Conservation (phyloP, 1,140 invertebrate genomes). For the Drosophila bocki region DNA sequence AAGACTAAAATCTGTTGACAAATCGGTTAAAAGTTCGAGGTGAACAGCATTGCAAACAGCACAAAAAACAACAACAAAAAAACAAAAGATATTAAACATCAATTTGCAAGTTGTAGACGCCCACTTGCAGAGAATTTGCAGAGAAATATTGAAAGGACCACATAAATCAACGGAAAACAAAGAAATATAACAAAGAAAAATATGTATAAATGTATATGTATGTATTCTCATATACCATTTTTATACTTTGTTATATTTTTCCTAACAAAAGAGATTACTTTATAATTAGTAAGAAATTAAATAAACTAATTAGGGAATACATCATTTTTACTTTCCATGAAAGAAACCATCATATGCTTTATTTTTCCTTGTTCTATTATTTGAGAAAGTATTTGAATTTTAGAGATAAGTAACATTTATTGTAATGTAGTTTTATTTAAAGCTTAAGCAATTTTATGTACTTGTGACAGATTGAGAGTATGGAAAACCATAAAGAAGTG, state of each 20-base stretch:
- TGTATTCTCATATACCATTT: background rate
- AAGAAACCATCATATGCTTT: too few relatives aligned
- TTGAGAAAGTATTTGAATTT: too few relatives aligned
- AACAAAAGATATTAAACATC: background rate
- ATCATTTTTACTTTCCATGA: background rate
- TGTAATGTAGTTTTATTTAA: too few relatives aligned
- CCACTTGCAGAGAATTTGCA: background rate
- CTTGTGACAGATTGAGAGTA: too few relatives aligned
- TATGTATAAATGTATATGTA: background rate
- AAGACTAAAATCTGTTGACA: conserved; percentile 7
- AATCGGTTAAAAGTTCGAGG: conserved; percentile 14
- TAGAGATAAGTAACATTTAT: too few relatives aligned
- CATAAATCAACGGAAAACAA: background rate
- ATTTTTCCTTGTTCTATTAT: too few relatives aligned
- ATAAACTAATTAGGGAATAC: background rate
- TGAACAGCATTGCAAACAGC: background rate
- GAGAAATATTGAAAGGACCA: background rate
- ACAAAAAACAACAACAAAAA: background rate
- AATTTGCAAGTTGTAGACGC: conserved; percentile 5
- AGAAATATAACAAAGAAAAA: background rate
- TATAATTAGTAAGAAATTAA: background rate
- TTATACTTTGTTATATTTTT: background rate
- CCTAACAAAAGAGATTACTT: background rate
- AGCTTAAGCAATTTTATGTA: too few relatives aligned
- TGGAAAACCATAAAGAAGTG: too few relatives aligned